These are phyloP conservation scores for Agrypnia vestita DNA, from an alignment of 1,140 invertebrate genomes.

Conservation along the genomic window DNA sequence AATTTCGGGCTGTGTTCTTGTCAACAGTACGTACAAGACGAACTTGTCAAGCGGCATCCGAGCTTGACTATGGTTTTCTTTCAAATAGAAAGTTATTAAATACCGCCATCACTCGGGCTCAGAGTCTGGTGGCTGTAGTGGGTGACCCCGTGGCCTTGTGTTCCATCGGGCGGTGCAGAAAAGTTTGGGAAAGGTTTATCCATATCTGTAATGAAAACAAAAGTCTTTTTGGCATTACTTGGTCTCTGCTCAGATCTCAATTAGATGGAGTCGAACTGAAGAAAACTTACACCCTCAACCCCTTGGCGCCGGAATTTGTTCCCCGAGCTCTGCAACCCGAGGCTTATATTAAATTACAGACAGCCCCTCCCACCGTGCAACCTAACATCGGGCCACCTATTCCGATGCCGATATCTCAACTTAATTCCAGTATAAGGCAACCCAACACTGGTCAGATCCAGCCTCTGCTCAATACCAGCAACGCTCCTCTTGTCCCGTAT, in stretches of 20 bases:
- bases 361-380: slow-evolving; percentile 57
- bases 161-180: slow-evolving; percentile 87
- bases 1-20: slow-evolving; percentile 89
- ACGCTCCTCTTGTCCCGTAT: slow-evolving; percentile 45
- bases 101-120: slow-evolving; percentile 90
- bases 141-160: slow-evolving; percentile 91
- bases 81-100: slow-evolving; percentile 90
- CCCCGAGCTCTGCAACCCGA: slow-evolving; percentile 75
- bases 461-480: slow-evolving; percentile 48
- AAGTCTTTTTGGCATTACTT: slow-evolving; percentile 85
- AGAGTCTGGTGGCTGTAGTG: slow-evolving; percentile 90
- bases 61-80: slow-evolving; percentile 88
- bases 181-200: slow-evolving; percentile 89
- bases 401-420: slow-evolving; percentile 56
- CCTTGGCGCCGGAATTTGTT: slow-evolving; percentile 87
- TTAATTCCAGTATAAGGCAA: slow-evolving; percentile 54
- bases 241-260: slow-evolving; percentile 78
- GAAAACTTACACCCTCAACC: slow-evolving; percentile 85
- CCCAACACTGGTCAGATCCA: slow-evolving; percentile 63
- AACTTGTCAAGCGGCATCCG: slow-evolving; percentile 77
- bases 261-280: slow-evolving; percentile 83
- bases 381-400: slow-evolving; percentile 59
- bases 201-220: slow-evolving; percentile 82
- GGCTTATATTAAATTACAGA: slow-evolving; percentile 64
- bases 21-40: slow-evolving; percentile 87